Conservation (phyloP, 2,888 invertebrate species). For the Apoderus coryli region DNA sequence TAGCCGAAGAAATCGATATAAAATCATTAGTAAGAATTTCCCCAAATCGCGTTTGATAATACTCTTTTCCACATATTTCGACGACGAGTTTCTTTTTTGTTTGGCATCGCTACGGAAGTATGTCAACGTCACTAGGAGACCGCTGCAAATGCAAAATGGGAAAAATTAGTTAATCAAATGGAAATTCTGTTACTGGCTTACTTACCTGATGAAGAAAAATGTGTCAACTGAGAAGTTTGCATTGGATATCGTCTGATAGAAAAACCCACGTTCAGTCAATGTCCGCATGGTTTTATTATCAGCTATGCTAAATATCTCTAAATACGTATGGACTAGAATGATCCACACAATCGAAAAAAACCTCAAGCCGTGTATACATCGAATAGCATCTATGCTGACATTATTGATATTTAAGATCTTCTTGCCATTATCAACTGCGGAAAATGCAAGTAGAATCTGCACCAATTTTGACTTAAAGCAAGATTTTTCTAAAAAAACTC, state of each 20-base stretch:
- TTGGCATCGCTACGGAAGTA: conserved; percentile 50
- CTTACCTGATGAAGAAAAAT: conserved; percentile 71
- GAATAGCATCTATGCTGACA: conserved; percentile 49
- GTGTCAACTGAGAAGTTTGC: conserved; percentile 78
- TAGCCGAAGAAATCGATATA: conserved; percentile 55
- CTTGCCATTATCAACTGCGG: conserved; percentile 57
- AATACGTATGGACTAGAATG: conserved; percentile 71
- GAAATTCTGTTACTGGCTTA: conserved; percentile 7
- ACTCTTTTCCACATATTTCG: neutral
- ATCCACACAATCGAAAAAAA: conserved; percentile 71
- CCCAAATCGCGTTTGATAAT: conserved; percentile 32
- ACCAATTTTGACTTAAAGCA: too few species aligned
- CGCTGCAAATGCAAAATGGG: conserved; percentile 35
- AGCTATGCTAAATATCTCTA: conserved; percentile 65
- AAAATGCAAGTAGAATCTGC: conserved; percentile 59
- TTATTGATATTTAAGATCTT: conserved; percentile 58
- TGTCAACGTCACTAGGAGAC: conserved; percentile 56
- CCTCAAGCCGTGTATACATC: conserved; percentile 63
- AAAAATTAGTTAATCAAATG: conserved; percentile 5
- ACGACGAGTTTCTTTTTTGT: conserved; percentile 29
- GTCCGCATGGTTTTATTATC: conserved; percentile 58
- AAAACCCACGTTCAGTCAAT: conserved; percentile 58
- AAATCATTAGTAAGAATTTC: conserved; percentile 37
- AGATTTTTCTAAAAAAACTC: too few species aligned
- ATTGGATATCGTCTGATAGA: conserved; percentile 72